Evolutionary conservation across 2,888 invertebrate genomes (phyloP), one percentile per base, ranked within the genome.

Genomic region (Ectemnius lituratus): DNA sequence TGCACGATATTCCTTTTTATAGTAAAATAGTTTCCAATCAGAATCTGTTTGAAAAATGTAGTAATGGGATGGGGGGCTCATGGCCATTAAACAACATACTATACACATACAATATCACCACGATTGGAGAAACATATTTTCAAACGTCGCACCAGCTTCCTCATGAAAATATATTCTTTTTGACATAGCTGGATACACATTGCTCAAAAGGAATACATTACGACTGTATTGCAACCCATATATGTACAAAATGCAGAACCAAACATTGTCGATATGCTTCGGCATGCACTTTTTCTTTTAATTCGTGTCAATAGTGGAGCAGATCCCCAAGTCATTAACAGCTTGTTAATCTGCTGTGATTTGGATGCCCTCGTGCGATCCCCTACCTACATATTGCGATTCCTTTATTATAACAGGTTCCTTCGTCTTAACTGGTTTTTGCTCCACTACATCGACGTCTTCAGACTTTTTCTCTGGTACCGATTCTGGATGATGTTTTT

Each of bases 401-500:
- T 37, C 37, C 37, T 37, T 37, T 11, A 8, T 37, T 14, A 82
- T 76, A 13, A 75, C 76, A n/a, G 84, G 83, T 20, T 81, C 79
- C 0, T 79, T 68, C 14, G 82, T 70, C 18, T 81, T 70, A 49
- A 78, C 67, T 27, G 76, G 75, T 52, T 78, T 77, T 4, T 67
- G 68, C 46, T 80, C 79, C 4, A 61, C 72, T 23, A 77, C 79
- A 61, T 71, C 69, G 60, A 66, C 78, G 47, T 75, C 46, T 4
- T 70, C 75, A 1, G 84, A 82, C 16, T 89, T 88, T 59, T 84
- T 80, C n/a, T 60, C 62, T 3, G 76, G 45, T 0, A 74, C 46
- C 2, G 82, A 52, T 0, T 83, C 69, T 14, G 76, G 62, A 58
- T 88, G 87, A 73, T 93, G 93, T 83, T 93, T 93, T 83, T 93